These are phyloP conservation scores for Nanger granti DNA, from an alignment of 2,113 vertebrate species.

Conservation along the genomic window DNA sequence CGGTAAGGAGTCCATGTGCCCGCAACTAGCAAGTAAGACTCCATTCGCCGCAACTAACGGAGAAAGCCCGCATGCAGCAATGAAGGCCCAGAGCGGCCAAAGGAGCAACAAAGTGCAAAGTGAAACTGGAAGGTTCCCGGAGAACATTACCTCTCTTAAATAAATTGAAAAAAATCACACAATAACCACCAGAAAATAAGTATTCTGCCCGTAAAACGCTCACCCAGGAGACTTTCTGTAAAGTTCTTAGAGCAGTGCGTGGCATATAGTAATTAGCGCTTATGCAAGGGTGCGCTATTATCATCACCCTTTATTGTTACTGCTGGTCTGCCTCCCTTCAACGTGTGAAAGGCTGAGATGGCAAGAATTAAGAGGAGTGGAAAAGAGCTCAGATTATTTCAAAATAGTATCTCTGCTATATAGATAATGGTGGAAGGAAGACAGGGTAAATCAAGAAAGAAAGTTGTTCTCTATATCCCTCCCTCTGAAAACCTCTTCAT, in stretches of 20 bases:
- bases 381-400: slow-evolving; percentile 1
- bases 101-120: background rate
- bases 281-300: background rate
- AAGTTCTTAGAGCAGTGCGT: background rate
- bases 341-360: background rate
- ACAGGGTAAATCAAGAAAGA: background rate
- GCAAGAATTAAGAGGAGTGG: background rate
- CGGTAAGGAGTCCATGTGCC: background rate
- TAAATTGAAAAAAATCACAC: background rate
- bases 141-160: background rate
- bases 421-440: background rate
- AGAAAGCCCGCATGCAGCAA: background rate
- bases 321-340: background rate
- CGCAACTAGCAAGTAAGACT: background rate
- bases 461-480: background rate
- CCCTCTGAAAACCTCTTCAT: background rate
- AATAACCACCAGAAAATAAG: background rate
- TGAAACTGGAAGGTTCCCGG: background rate
- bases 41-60: rapidly evolving
- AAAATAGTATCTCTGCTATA: background rate
- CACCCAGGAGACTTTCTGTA: background rate
- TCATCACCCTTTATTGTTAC: background rate
- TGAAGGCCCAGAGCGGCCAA: background rate
- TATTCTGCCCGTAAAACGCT: background rate
- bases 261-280: background rate